Evolutionary conservation across 1,140 invertebrate species (phyloP), one percentile per base, ranked within the genome.

Genomic region (Pararge aegeria): DNA sequence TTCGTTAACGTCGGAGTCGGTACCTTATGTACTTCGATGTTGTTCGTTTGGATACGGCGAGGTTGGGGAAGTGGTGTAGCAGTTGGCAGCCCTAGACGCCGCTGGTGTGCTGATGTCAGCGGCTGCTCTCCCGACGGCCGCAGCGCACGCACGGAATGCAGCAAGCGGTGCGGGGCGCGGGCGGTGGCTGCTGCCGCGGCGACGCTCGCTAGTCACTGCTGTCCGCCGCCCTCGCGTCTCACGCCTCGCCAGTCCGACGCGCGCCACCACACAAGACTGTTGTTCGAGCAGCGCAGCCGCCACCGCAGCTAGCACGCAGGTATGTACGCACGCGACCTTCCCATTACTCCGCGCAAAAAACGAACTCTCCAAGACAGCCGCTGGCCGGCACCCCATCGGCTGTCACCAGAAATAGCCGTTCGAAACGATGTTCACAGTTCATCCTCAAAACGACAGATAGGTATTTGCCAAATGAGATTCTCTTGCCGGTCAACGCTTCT

Each of bases 401-500:
- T 54, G 49, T 53, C 55, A 59, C 67, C 70, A 69, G 68, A 78
- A 79, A 82, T 78, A 76, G 71, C 65, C 72, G 75, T 34, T 20
- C 54, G 51, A 60, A 61, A 46, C 58, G 57, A 55, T 44, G 42
- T 27, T 27, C 63, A 27, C 13, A 40, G 38, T 27, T 49, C 68
- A 55, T 61, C 64, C 64, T 56, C 64, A 59, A 19, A 44, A 56
- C 66, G 51, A 61, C 57, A 66, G 44, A 74, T 69, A 66, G 44
- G 73, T 69, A 74, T 78, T 78, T 73, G 79, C 72, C 71, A 78
- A 80, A 80, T 66, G 69, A 75, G 73, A 78, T 76, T 80, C 79
- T 54, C 49, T 81, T 78, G 72, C 78, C 83, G 86, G 83, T 87
- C 86, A 86, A 80, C 80, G 82, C 73, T 84, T 85, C 83, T 83